Evolutionary conservation across 1,140 invertebrate genomes (phyloP).

Genomic region (Drosophila pachea): DNA sequence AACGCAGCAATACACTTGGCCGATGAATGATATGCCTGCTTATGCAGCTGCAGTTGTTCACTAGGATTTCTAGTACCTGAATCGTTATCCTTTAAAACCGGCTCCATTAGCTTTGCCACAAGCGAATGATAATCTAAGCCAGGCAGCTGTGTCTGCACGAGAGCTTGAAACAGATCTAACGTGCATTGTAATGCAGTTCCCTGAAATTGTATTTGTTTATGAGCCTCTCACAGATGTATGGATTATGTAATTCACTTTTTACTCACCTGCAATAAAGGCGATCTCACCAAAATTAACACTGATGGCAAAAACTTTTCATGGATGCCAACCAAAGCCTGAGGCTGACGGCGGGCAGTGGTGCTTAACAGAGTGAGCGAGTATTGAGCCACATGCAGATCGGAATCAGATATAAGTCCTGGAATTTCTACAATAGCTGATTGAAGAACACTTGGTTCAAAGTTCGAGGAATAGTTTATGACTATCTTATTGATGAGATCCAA

Average conservation of each 20-base stretch:
- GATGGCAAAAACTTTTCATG: slow-evolving; percentile 87
- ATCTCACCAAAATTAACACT: slow-evolving; percentile 91
- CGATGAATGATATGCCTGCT: slow-evolving; percentile 92
- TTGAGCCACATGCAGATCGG: slow-evolving; percentile 97
- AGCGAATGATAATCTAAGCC: slow-evolving; percentile 90
- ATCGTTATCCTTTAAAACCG: slow-evolving; percentile 76
- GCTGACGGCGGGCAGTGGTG: slow-evolving; percentile 81
- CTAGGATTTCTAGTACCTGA: slow-evolving; percentile 15
- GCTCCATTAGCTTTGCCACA: slow-evolving; percentile 85
- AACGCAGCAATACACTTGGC: slow-evolving; percentile 97
- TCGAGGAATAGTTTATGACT: slow-evolving; percentile 89
- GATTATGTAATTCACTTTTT: background rate
- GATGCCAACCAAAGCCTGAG: slow-evolving; percentile 78
- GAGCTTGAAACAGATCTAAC: slow-evolving; percentile 93
- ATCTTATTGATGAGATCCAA: slow-evolving; percentile 94
- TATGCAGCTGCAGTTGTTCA: slow-evolving; percentile 80
- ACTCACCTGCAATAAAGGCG: slow-evolving; percentile 89
- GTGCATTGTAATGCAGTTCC: slow-evolving; percentile 92
- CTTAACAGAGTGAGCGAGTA: slow-evolving; percentile 88
- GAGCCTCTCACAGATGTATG: too few relatives aligned
- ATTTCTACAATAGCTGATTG: slow-evolving; percentile 90
- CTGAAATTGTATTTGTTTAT: slow-evolving; percentile 78
- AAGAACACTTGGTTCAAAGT: slow-evolving; percentile 85
- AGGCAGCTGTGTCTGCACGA: slow-evolving; percentile 89
- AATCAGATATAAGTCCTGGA: slow-evolving; percentile 93